Evolutionary conservation across 2,797 vertebrate genomes (phyloP), one percentile per base, ranked within the genome.

Genomic region (Cyprinodon diabolis): DNA sequence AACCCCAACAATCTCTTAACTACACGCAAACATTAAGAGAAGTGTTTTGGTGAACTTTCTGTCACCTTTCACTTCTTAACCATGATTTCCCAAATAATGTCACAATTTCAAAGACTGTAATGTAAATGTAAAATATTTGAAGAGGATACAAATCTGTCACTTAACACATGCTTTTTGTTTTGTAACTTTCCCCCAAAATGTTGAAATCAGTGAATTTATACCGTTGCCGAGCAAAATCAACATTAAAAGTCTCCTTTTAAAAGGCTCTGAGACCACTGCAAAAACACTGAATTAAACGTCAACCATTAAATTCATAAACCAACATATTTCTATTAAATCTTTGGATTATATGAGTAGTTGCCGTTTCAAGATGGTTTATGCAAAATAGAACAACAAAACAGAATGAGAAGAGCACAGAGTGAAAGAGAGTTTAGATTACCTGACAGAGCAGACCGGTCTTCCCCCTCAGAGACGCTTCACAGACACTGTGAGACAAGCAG

Each of bases 391-490:
- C 68, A 76, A 72, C 52, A 47, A 83, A 73, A 75, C 37, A 82
- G 71, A 81, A 81, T 35, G 67, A 71, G 68, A 55, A 62, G 65
- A 75, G 77, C 63, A 73, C 68, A 83, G 72, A 83, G n/a, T 87
- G 47, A 87, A 72, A 78, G 62, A 85, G 82, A 88, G 88, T 86
- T 86, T 84, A 86, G 87, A 90, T 93, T 92, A 94, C 91, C 93
- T 93, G 92, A 92, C 90, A 85, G 89, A 89, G 90, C 88, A 90
- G 90, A 89, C 91, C 90, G 91, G 92, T 92, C 89, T 93, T 91
- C 88, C 91, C 91, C 91, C 90, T 88, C 90, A 90, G 87, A 90
- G 91, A 93, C 89, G 90, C 91, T 93, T 93, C 92, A 93, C 91
- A 93, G 90, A 82, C 92, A 91, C 92, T 93, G 91, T 83, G 91